phyloP scores from a whole-genome alignment of 2,888 invertebrate genomes.

The Cylloceria caligata region DNA sequence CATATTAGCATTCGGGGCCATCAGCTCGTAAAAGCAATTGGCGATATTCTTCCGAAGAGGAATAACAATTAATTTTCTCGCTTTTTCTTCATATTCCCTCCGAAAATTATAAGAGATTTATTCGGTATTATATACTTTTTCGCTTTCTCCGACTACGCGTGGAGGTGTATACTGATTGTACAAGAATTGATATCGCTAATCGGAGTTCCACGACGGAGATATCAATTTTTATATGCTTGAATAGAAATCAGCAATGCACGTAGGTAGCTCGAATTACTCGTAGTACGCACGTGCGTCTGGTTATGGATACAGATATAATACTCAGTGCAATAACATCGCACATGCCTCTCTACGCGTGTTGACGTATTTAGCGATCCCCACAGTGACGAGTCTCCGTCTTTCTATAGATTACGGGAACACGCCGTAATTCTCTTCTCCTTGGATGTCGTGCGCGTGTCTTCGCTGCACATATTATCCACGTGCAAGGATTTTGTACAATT shows the following conservation, averaged over 20 bases:
- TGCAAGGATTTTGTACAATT: neutral
- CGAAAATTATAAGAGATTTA: too few relatives aligned
- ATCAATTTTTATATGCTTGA: slow-evolving; percentile 18
- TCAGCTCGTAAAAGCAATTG: slow-evolving; percentile 8
- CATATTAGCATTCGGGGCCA: slow-evolving; percentile 48
- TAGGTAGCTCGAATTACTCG: slow-evolving; percentile 7
- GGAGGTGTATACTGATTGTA: too few relatives aligned
- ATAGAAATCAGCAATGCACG: slow-evolving; percentile 8
- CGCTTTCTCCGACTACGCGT: too few relatives aligned
- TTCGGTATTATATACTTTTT: too few relatives aligned
- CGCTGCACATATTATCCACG: neutral
- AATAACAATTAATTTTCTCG: slow-evolving; percentile 2
- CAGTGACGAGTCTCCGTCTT: neutral
- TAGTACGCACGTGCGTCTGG: slow-evolving; percentile 18
- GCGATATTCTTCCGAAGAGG: neutral
- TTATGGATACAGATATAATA: slow-evolving; percentile 1
- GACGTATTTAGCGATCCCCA: slow-evolving; percentile 14
- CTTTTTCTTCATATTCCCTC: neutral
- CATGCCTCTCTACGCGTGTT: slow-evolving; percentile 5
- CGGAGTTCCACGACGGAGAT: neutral
- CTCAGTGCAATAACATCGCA: slow-evolving; percentile 1
- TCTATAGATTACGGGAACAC: neutral
- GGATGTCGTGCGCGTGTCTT: neutral
- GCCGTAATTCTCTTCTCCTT: neutral
- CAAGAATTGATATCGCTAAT: neutral